Evolutionary conservation across 2,888 invertebrate genomes (phyloP), one percentile per base, ranked within the genome.

Genomic region (Nineta flava): DNA sequence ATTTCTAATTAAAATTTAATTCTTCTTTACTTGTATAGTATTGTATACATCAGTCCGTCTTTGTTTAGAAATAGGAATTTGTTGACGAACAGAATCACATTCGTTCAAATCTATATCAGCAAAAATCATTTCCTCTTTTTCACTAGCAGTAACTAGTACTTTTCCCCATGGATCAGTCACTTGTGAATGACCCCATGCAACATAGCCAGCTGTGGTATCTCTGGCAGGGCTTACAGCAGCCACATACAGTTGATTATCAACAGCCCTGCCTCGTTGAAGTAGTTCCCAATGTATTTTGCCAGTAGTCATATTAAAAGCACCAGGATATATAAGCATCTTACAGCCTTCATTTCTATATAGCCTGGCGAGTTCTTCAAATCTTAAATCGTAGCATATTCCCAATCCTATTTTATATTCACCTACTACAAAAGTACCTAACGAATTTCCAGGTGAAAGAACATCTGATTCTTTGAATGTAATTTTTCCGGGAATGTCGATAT

Each of bases 301-400:
- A 0, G 96, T 96, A 1, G 90, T 92, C 87, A 88, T 87, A 67
- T 93, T 96, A 67, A 96, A 96, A 1, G 95, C 94, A 21, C 85
- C 94, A 1, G 96, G 96, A 69, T 93, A 96, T 19, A 96, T 70
- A 26, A 96, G 67, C 58, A 95, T 65, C 49, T 88, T 77, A 60
- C 94, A 94, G 0, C 87, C 91, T 57, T 65, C 63, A 45, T 75
- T 71, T 4, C 83, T 71, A 67, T 86, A 83, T 5, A 85, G 58
- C 51, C 81, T 76, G 0, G 91, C 87, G 74, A 95, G 72, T 70
- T 95, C 93, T 52, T 85, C 80, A 66, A 96, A 97, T 16, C 96
- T 73, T 49, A 96, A 73, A 62, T 96, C 96, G 64, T 96, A 96
- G 62, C 96, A 97, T 59, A 96, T 90, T 2, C 93, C 96, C 45